Evolutionary conservation across 2,113 vertebrate species (phyloP).

Genomic region (Tragelaphus buxtoni): DNA sequence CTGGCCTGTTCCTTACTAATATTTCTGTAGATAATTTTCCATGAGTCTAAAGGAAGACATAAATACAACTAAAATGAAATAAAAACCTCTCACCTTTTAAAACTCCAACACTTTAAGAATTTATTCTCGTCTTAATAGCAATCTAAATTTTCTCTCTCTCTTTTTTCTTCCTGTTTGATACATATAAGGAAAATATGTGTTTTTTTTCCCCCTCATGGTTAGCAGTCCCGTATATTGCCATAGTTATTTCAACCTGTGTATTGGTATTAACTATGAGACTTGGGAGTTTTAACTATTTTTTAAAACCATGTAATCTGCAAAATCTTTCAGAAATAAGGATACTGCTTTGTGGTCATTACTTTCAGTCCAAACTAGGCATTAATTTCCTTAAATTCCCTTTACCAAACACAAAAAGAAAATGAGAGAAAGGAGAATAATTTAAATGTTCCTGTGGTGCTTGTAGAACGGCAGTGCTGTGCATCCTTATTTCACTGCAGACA

Average conservation of each 20-base stretch:
- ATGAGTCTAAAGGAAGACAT: not conserved
- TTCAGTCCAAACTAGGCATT: conserved; percentile 56
- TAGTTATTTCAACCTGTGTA: not conserved
- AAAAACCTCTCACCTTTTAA: not conserved
- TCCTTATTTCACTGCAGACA: conserved; percentile 56
- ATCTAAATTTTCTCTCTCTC: not conserved
- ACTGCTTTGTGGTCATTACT: conserved; percentile 27
- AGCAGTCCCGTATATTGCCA: not conserved
- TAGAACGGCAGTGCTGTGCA: conserved; percentile 18
- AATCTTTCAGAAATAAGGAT: conserved; percentile 11
- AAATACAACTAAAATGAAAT: not conserved
- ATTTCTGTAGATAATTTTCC: not conserved
- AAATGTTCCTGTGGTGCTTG: conserved; percentile 28
- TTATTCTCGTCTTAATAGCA: not conserved
- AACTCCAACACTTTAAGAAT: not conserved
- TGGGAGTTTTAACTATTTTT: not conserved
- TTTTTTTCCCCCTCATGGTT: not conserved
- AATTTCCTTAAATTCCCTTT: conserved; percentile 56
- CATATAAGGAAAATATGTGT: not conserved
- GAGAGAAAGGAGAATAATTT: conserved; percentile 56
- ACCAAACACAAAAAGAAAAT: conserved; percentile 60
- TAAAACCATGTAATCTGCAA: not conserved
- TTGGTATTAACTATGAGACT: not conserved
- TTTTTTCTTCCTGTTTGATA: not conserved
- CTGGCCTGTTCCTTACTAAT: not conserved